A percentile compares a stretch with the other conserved stretches of the same genome.
Conservation (phyloP, 2,113 vertebrate genomes). For the Etheostoma cragini region DNA sequence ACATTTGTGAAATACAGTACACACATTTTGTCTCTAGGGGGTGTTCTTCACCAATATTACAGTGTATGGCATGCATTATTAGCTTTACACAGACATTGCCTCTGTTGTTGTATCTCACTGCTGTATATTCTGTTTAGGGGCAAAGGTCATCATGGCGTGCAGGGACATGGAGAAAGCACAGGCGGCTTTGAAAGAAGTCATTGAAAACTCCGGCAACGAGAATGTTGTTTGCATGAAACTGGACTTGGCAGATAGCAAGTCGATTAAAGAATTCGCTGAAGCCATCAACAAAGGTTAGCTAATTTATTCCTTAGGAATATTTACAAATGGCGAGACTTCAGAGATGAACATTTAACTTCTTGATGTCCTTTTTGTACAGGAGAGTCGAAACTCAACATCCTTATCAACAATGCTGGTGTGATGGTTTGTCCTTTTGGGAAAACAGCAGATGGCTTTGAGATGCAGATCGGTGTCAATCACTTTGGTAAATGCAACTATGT, state of each 20-base stretch:
- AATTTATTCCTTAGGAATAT: background rate
- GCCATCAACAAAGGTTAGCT: constrained; percentile 79
- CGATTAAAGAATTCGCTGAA: constrained; percentile 84
- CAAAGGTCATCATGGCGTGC: constrained; percentile 83
- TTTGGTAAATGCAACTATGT: constrained; percentile 74
- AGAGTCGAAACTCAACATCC: constrained; percentile 82
- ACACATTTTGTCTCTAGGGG: constrained; percentile 22
- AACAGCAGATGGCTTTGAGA: constrained; percentile 86
- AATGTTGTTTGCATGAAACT: constrained; percentile 78
- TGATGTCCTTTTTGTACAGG: constrained; percentile 52
- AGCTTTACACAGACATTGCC: background rate
- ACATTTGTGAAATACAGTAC: background rate
- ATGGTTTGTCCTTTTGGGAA: constrained; percentile 86
- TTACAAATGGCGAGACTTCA: background rate
- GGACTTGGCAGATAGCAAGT: constrained; percentile 82
- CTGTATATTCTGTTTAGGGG: constrained; percentile 68
- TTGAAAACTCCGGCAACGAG: constrained; percentile 73
- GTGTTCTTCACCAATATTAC: constrained; percentile 4
- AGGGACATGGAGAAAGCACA: constrained; percentile 79
- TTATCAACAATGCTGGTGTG: constrained; percentile 87
- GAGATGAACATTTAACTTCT: background rate
- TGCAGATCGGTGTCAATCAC: constrained; percentile 88
- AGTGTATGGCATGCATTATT: no score
- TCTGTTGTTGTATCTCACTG: background rate
- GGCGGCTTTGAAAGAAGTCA: constrained; percentile 75